These are phyloP conservation scores for Oligia strigilis DNA, from an alignment of 2,888 invertebrate species.

Conservation along the genomic window DNA sequence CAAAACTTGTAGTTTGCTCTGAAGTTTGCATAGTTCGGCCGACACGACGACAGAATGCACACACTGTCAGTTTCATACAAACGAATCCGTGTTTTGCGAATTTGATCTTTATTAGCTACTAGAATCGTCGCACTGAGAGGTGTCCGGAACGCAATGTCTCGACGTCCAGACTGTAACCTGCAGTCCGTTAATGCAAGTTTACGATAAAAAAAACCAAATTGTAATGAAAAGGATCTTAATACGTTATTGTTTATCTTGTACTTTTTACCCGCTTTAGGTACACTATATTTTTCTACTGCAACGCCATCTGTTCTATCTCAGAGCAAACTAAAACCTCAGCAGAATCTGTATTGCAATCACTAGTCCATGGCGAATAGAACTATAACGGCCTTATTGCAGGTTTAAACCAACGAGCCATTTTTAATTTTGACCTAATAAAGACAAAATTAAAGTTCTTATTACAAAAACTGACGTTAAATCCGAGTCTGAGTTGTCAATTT, in stretches of 20 bases:
- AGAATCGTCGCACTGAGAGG: no score
- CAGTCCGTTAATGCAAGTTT: not conserved
- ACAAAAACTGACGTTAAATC: not conserved
- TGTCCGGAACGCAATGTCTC: not conserved
- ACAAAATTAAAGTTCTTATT: not conserved
- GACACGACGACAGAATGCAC: not conserved
- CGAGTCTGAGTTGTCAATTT: not conserved
- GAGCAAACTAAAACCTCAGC: not conserved
- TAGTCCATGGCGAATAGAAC: not conserved
- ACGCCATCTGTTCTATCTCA: not conserved
- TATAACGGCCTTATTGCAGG: not conserved
- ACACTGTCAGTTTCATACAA: not conserved
- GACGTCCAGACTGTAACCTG: not conserved
- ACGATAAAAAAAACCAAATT: not conserved
- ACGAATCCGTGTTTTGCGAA: not conserved
- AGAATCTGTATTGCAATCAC: not conserved
- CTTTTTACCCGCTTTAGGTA: not conserved
- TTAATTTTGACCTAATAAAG: not conserved
- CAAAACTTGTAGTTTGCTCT: not conserved
- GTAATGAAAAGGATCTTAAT: not conserved
- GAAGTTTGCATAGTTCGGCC: not conserved
- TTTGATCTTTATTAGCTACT: not conserved
- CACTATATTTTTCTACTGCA: not conserved
- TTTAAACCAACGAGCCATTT: not conserved
- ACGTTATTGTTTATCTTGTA: not conserved